Conservation (phyloP, 1,140 invertebrate genomes). For the Scaptomyza graminum region DNA sequence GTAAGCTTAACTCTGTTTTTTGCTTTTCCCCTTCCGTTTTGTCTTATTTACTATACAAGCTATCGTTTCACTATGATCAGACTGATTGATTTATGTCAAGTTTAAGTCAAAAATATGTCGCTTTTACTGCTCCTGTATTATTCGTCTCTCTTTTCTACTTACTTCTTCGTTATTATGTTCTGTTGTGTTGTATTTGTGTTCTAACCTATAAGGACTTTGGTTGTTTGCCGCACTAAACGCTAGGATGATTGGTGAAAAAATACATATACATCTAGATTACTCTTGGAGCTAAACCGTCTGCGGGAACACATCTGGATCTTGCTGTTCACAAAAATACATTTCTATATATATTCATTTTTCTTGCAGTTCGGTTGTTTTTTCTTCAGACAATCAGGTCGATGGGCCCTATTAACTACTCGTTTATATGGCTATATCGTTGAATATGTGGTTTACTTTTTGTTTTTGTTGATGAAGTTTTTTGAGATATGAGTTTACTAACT, state of each 20-base stretch:
- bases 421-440: conserved; percentile 72
- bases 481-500: conserved; percentile 58
- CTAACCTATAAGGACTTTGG: conserved; percentile 82
- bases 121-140: conserved; percentile 8
- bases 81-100: conserved; percentile 50
- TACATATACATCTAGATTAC: conserved; percentile 67
- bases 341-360: conserved; percentile 16
- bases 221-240: conserved; percentile 79
- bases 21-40: background rate
- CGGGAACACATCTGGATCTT: conserved; percentile 22
- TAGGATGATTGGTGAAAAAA: conserved; percentile 81
- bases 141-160: background rate
- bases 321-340: conserved; percentile 49
- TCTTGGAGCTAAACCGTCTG: conserved; percentile 22
- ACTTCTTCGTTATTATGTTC: background rate
- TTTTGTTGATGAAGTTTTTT: conserved; percentile 47
- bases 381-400: conserved; percentile 32
- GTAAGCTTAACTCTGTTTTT: conserved; percentile 61
- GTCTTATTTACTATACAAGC: conserved; percentile 40
- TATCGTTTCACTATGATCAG: conserved; percentile 56
- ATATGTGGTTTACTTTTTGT: conserved; percentile 44
- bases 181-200: conserved; percentile 42
- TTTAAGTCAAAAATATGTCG: conserved; percentile 68
- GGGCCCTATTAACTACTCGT: conserved; percentile 31
- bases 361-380: background rate